Evolutionary conservation across 2,113 vertebrate species (phyloP).

Genomic region (Crocuta crocuta): DNA sequence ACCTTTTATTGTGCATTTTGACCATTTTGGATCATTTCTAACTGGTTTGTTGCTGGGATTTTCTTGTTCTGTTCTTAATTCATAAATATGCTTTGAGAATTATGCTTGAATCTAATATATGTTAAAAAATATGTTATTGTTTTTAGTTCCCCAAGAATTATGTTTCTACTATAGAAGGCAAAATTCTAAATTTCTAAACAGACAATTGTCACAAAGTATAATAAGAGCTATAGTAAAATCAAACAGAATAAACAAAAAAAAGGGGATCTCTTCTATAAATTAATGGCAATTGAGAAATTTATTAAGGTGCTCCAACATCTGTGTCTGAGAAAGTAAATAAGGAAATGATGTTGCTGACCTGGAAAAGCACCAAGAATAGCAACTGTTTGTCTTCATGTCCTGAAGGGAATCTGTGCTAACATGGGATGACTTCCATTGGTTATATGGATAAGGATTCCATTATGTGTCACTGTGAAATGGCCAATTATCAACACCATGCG

Average conservation of each 20-base stretch:
- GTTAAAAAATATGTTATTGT: neutral
- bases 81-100: neutral
- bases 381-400: neutral
- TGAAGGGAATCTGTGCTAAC: neutral
- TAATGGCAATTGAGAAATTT: neutral
- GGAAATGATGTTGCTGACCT: neutral
- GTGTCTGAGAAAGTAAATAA: neutral
- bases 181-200: neutral
- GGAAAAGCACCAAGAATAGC: neutral
- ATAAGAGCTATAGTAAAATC: neutral
- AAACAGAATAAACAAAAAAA: neutral
- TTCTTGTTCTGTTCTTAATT: neutral
- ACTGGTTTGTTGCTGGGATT: neutral
- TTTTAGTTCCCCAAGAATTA: neutral
- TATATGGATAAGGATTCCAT: neutral
- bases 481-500: neutral
- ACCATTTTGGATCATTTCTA: neutral
- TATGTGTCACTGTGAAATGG: neutral
- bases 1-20: neutral
- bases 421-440: neutral
- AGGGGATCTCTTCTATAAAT: neutral
- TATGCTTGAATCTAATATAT: neutral
- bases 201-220: neutral
- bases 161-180: neutral
- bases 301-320: neutral